These are phyloP conservation scores for Cyphomyrus plagiostoma DNA, from an alignment of 2,113 vertebrate species.

Conservation along the genomic window DNA sequence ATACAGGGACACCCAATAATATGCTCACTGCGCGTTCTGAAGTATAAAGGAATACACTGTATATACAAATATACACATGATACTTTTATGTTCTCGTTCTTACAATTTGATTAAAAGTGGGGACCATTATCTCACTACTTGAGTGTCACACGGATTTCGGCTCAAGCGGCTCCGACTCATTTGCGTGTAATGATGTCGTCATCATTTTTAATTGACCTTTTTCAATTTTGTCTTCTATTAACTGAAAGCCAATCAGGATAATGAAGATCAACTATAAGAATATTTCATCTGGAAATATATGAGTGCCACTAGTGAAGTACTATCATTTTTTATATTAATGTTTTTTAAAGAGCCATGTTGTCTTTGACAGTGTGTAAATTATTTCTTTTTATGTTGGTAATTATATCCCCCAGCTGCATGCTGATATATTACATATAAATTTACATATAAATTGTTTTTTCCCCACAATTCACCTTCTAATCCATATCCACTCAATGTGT, in stretches of 20 bases:
- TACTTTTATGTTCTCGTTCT: background rate
- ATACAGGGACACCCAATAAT: background rate
- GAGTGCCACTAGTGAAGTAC: background rate
- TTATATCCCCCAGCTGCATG: background rate
- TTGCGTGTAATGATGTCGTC: background rate
- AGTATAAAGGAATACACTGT: background rate
- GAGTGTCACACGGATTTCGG: background rate
- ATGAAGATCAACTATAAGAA: background rate
- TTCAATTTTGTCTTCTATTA: constrained; percentile 2
- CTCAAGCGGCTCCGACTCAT: background rate
- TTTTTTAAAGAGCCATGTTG: background rate
- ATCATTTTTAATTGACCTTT: constrained; percentile 1
- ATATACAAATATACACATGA: background rate
- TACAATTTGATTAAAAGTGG: background rate
- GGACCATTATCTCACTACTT: background rate
- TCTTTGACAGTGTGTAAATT: background rate
- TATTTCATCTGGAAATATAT: background rate
- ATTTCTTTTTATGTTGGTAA: constrained; percentile 3
- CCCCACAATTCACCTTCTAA: background rate
- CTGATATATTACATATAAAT: background rate
- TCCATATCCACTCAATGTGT: background rate
- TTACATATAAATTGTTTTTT: constrained; percentile 1
- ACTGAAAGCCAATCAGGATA: background rate
- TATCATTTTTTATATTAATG: constrained; percentile 1
- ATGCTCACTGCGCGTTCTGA: background rate